Percentiles rank a stretch among this genome's conserved stretches.
Conservation (phyloP, 2,797 vertebrate species). For the Peromyscus nudipes region DNA sequence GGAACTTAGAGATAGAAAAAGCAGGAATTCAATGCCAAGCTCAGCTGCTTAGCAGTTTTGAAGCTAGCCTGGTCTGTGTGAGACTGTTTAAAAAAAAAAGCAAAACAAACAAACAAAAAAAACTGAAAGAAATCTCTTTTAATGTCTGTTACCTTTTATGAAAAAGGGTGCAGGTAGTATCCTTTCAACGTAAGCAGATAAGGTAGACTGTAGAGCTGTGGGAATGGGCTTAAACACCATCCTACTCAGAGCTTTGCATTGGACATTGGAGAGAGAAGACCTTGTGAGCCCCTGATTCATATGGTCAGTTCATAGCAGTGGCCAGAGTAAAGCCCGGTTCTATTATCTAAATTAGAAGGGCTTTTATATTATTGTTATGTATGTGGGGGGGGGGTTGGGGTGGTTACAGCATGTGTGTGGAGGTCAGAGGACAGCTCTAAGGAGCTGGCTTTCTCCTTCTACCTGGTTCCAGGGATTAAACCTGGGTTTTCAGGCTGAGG, state of each 20-base stretch:
- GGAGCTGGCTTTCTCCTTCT: not conserved
- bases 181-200: not conserved
- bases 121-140: not conserved
- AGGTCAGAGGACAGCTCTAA: not conserved
- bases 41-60: not conserved
- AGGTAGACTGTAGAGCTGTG: constrained; percentile 30
- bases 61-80: not conserved
- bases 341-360: not conserved
- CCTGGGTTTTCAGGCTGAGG: not conserved
- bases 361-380: not conserved
- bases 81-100: not conserved
- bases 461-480: not conserved
- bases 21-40: not conserved
- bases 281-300: not conserved
- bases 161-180: constrained; percentile 25
- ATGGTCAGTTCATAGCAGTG: not conserved
- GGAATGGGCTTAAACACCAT: not conserved
- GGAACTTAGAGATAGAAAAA: not conserved
- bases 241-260: not conserved
- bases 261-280: not conserved
- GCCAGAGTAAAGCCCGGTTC: constrained; percentile 8
- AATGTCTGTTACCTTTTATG: not conserved
- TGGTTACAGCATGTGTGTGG: not conserved
- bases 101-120: too few species aligned
- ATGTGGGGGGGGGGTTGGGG: too few species aligned